phyloP scores from a whole-genome alignment of 2,888 invertebrate genomes.

The Clitarchus hookeri region DNA sequence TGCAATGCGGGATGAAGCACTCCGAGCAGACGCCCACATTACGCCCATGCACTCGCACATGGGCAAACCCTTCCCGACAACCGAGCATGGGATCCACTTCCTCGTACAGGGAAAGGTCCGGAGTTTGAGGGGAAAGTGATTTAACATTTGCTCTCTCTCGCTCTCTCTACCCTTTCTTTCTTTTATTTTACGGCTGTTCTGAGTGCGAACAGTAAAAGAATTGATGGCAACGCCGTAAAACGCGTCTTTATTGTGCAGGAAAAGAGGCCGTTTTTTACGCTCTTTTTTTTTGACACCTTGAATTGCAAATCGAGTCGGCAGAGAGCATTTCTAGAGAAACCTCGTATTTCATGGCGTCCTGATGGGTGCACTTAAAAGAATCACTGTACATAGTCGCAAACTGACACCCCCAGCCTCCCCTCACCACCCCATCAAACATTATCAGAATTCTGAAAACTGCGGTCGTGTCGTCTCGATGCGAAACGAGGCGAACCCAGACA shows the following conservation, averaged over 20 bases:
- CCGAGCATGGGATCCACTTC: background rate
- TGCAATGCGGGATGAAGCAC: background rate
- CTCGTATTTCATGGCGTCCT: background rate
- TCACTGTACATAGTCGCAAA: no score
- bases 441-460: no score
- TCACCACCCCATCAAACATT: no score
- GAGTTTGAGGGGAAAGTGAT: background rate
- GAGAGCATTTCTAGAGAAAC: background rate
- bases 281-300: background rate
- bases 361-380: background rate
- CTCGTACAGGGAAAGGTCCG: background rate
- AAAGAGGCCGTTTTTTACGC: background rate
- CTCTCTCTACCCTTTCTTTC: background rate
- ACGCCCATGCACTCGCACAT: background rate
- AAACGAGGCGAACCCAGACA: no score
- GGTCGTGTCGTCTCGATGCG: no score
- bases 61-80: background rate
- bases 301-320: background rate
- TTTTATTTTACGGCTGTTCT: background rate
- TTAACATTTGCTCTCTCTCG: background rate
- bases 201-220: constrained; percentile 14
- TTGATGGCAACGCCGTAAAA: background rate
- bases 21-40: background rate
- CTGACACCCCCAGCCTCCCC: no score
- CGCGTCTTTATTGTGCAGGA: background rate